Base-by-base conservation (phyloP, 2,888 invertebrate species). In the Hoplodrina ambigua region DNA sequence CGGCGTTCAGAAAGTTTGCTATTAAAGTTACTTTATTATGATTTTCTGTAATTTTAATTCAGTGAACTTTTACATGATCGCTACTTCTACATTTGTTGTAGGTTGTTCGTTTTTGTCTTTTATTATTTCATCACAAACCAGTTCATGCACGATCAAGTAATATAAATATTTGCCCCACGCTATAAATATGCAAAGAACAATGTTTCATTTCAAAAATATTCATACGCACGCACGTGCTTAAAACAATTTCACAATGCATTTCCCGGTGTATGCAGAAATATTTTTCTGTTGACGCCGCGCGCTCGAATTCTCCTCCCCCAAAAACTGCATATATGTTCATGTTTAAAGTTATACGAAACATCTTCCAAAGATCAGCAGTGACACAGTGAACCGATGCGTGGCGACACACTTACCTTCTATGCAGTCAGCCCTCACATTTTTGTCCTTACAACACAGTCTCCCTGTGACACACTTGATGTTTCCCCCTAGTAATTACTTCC, bases 401-500 rank as follows among this genome's bases (percentile, higher is more conserved):
- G 80, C 93, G 95, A 90, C 95, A 95, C 94, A 94, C 93, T 95
- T 94, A 94, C 93, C 94, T 91, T 92, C 88, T 90, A 89, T 92
- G 91, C 90, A 88, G 88, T 88, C 89, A 89, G 88, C 93, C 94
- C 93, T 91, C 89, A 89, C 91, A 93, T 94, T 95, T 96, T 94
- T 95, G 93, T 94, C 93, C 94, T 93, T 93, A 91, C 93, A 93
- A 92, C 92, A 94, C 92, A 93, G 92, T 93, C 93, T 90, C 93
- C 93, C 93, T 91, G 90, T 94, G 95, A 95, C 95, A 95, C 93
- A 95, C 95, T 95, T 94, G 94, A 94, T 93, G 92, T 91, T 91
- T 93, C 93, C 93, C 92, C 93, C 89, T 82, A 86, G 90, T 94
- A 93, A 95, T 95, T 94, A 94, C 93, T 92, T 91, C 93, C 92